Evolutionary conservation across 1,140 invertebrate genomes (phyloP).

Genomic region (Anoplolepis gracilipes): DNA sequence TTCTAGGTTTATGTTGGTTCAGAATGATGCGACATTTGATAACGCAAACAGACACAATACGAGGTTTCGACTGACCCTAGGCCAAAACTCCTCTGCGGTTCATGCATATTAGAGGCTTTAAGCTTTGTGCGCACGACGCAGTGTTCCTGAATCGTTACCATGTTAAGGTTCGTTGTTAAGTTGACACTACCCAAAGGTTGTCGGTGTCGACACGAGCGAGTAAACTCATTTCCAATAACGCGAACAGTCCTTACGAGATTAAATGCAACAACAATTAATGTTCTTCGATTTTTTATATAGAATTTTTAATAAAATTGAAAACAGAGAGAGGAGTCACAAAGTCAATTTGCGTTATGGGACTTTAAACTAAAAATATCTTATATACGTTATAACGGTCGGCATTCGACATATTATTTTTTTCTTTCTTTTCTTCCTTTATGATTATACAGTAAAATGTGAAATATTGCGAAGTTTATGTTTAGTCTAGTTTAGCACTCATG

Average conservation of each 20-base stretch:
- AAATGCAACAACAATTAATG: background rate
- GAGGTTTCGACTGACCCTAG: constrained; percentile 7
- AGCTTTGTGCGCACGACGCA: background rate
- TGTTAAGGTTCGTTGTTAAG: background rate
- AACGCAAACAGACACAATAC: constrained; percentile 33
- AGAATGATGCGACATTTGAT: constrained; percentile 37
- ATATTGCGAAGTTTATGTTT: background rate
- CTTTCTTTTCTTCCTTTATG: background rate
- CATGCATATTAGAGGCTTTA: constrained; percentile 35
- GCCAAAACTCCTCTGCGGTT: constrained; percentile 31
- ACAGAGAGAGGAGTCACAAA: background rate
- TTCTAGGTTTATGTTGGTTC: constrained; percentile 31
- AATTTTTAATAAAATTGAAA: background rate
- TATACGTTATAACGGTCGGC: no score
- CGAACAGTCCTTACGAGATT: background rate
- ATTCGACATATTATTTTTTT: background rate
- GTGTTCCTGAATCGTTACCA: constrained; percentile 26
- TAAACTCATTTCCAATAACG: background rate
- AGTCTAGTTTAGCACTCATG: background rate
- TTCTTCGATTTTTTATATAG: background rate
- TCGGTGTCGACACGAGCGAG: background rate
- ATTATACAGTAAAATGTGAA: background rate
- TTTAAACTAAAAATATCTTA: background rate
- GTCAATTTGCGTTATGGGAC: background rate
- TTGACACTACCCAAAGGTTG: background rate